Conservation (phyloP, 2,797 vertebrate species). For the Somateria mollissima region DNA sequence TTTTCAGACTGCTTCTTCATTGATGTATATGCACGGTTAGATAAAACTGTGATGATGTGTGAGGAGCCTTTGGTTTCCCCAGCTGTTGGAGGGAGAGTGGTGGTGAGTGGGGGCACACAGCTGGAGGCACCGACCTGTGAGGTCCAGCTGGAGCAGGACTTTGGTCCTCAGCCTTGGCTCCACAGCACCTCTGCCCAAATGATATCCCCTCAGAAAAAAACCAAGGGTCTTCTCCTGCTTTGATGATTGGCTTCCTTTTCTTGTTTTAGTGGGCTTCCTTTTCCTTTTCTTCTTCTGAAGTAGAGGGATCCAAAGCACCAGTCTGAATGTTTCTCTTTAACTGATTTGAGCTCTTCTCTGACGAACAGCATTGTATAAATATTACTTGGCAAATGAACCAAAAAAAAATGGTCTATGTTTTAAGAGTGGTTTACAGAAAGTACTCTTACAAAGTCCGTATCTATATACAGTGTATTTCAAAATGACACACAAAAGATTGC, state of each 20-base stretch:
- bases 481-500: fast-evolving
- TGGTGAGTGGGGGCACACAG: background rate
- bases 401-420: background rate
- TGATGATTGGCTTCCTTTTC: background rate
- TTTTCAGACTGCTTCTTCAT: background rate
- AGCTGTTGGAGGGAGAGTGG: background rate
- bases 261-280: background rate
- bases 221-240: background rate
- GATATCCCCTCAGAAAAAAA: background rate
- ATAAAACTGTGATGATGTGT: background rate
- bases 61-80: background rate
- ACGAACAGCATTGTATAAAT: background rate
- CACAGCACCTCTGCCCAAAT: background rate
- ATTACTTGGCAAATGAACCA: background rate
- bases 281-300: background rate
- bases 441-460: background rate
- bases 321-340: background rate
- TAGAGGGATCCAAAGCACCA: background rate
- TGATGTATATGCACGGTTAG: background rate
- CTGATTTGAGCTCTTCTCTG: background rate
- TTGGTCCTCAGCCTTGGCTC: background rate
- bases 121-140: background rate
- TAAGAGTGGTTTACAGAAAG: background rate
- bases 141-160: background rate
- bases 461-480: background rate